phyloP scores from a whole-genome alignment of 2,113 vertebrate genomes.

The Rhegmatorhina hoffmannsi region DNA sequence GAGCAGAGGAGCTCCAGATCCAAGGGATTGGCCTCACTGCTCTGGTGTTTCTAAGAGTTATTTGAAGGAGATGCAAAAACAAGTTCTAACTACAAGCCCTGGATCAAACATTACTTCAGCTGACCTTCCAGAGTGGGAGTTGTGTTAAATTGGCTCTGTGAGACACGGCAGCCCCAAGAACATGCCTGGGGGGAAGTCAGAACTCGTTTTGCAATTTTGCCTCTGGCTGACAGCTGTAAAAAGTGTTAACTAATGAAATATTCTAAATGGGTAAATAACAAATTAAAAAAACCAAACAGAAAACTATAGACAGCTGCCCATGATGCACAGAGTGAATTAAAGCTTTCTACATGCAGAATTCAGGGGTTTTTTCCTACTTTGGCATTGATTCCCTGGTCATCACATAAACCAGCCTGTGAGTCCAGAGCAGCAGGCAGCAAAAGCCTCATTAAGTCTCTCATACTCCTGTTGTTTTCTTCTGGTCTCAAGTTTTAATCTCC shows the following conservation, averaged over 20 bases:
- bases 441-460: not conserved
- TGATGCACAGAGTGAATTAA: not conserved
- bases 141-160: not conserved
- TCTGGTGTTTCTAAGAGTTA: not conserved
- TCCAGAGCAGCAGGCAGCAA: not conserved
- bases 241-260: conserved; percentile 15
- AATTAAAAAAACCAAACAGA: not conserved
- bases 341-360: not conserved
- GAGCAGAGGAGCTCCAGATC: not conserved
- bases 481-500: not conserved
- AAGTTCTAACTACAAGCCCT: not conserved
- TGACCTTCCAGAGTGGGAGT: not conserved
- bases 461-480: not conserved
- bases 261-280: conserved; percentile 15
- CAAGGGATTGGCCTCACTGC: not conserved
- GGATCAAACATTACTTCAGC: not conserved
- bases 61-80: not conserved
- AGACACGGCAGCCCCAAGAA: not conserved
- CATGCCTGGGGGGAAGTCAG: not conserved
- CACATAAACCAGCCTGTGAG: not conserved
- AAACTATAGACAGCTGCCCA: not conserved
- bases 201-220: not conserved
- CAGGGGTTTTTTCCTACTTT: not conserved
- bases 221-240: conserved; percentile 40
- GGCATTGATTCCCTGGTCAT: not conserved